These are phyloP conservation scores for Ceyx cyanopectus DNA, from an alignment of 2,113 vertebrate species.

Conservation along the genomic window DNA sequence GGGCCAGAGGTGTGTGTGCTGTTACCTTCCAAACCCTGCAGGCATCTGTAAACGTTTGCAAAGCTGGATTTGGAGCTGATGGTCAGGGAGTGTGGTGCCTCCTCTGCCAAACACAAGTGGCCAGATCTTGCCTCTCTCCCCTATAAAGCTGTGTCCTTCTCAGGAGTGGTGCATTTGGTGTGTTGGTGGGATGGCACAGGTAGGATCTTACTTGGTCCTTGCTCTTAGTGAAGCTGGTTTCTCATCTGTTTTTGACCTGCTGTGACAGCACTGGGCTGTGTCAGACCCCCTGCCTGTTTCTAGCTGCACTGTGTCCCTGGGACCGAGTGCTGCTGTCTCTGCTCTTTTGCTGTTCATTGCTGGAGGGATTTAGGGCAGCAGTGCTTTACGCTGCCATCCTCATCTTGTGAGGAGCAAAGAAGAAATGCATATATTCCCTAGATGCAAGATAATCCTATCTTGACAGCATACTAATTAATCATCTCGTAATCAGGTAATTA, in stretches of 20 bases:
- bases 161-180: neutral
- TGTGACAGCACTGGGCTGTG: neutral
- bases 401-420: constrained; percentile 12
- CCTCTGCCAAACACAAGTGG: neutral
- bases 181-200: neutral
- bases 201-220: neutral
- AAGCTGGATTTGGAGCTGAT: neutral
- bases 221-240: neutral
- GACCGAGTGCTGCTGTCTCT: neutral
- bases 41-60: neutral
- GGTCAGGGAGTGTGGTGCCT: neutral
- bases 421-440: constrained; percentile 26
- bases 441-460: constrained; percentile 30
- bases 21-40: neutral
- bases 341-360: neutral
- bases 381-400: neutral
- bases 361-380: constrained; percentile 18
- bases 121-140: neutral
- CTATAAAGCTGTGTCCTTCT: neutral
- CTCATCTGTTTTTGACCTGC: neutral
- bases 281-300: neutral
- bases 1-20: neutral
- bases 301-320: neutral
- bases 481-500: constrained; percentile 44
- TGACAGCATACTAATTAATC: constrained; percentile 50